Conservation (phyloP, 2,113 vertebrate genomes). For the Ciconia stormi region DNA sequence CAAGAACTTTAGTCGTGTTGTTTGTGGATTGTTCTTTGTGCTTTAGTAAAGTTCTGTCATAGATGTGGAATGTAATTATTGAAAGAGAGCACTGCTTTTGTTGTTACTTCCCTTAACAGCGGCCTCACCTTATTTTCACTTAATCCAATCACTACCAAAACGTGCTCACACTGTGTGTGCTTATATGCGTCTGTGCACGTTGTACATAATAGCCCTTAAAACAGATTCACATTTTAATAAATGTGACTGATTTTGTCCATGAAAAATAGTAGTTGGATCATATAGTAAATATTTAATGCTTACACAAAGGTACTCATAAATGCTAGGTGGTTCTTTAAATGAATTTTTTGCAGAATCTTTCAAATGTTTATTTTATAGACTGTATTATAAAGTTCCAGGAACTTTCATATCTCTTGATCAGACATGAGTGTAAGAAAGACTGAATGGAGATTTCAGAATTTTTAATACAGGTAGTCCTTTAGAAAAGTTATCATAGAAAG, state of each 20-base stretch:
- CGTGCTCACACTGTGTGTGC: not conserved
- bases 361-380: not conserved
- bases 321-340: not conserved
- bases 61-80: conserved; percentile 35
- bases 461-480: not conserved
- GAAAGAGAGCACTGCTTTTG: conserved; percentile 34
- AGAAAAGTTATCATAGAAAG: not conserved
- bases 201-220: not conserved
- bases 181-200: not conserved
- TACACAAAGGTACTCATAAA: not conserved
- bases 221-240: not conserved
- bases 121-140: conserved; percentile 61
- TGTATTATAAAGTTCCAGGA: not conserved
- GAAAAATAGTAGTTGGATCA: not conserved
- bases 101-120: conserved; percentile 20
- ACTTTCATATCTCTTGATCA: not conserved
- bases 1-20: not conserved
- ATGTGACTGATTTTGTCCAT: not conserved
- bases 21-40: conserved; percentile 26
- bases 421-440: not conserved
- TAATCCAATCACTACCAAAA: conserved; percentile 21
- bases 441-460: not conserved
- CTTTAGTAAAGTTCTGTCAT: conserved; percentile 11
- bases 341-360: not conserved
- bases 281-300: not conserved